Evolutionary conservation across 2,113 vertebrate genomes (phyloP).

Genomic region (Misgurnus anguillicaudatus): DNA sequence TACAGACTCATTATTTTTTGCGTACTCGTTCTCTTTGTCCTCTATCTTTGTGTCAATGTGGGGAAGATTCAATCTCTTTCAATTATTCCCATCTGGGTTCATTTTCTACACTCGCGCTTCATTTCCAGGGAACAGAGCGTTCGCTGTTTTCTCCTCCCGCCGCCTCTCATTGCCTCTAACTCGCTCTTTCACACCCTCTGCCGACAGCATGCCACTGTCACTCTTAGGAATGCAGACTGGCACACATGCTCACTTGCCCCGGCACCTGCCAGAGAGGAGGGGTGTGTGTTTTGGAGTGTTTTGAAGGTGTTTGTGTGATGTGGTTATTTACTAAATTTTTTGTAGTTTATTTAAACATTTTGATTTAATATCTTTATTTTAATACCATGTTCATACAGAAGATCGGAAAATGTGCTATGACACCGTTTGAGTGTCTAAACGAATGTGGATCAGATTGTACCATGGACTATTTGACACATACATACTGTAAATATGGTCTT

Average conservation of each 20-base stretch:
- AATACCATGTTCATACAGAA: too few relatives aligned
- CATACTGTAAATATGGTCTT: neutral
- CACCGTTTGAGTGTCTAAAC: neutral
- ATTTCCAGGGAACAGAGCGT: slow-evolving; percentile 49
- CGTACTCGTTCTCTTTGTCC: neutral
- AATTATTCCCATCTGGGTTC: slow-evolving; percentile 59
- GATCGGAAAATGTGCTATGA: too few relatives aligned
- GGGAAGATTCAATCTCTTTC: slow-evolving; percentile 46
- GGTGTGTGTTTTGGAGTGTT: neutral
- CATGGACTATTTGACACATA: neutral
- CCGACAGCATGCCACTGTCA: slow-evolving; percentile 29
- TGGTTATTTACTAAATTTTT: slow-evolving; percentile 18
- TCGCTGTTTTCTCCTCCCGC: slow-evolving; percentile 32
- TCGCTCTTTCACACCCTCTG: slow-evolving; percentile 43
- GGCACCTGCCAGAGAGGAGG: slow-evolving; percentile 25
- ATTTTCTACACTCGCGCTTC: slow-evolving; percentile 52
- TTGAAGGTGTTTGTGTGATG: slow-evolving; percentile 7
- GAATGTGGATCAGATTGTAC: neutral
- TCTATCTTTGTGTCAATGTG: slow-evolving; percentile 1
- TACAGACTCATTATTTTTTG: slow-evolving; percentile 17
- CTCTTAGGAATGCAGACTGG: neutral
- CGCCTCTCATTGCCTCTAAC: slow-evolving; percentile 5
- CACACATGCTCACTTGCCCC: slow-evolving; percentile 23
- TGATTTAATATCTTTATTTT: too few relatives aligned
- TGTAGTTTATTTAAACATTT: neutral